Evolutionary conservation across 2,888 invertebrate species (phyloP), one percentile per base, ranked within the genome.

Genomic region (Thymelicus lineola): DNA sequence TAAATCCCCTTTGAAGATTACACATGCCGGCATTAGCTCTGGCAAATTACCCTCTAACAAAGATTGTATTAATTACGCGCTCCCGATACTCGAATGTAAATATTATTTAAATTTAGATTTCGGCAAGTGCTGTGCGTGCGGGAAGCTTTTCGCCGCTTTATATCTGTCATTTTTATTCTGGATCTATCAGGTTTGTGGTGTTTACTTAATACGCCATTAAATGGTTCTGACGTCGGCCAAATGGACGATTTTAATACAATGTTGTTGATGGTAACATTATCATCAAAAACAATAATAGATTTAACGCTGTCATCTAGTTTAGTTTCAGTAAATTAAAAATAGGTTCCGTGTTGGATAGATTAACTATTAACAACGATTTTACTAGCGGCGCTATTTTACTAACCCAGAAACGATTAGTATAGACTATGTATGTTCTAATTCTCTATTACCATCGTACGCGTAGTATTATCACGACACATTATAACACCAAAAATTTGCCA

Each of bases 1-100:
- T 91, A 93, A 93, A 93, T 93, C 93, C 88, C 89, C 93, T 93
- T 93, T 93, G 93, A 93, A 93, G 93, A 93, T 93, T 93, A 93
- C 89, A 91, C 69, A 69, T 86, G 88, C 92, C 85, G 85, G 91
- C 89, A 92, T 93, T 93, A 93, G 93, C 90, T 91, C 93, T 93
- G 92, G 93, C 93, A 92, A 93, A 93, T 93, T 93, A 93, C 91
- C 88, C 90, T 91, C 90, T 91, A 91, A 92, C 93, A 93, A 93
- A 92, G 93, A 93, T 93, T 93, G 93, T 93, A 93, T 93, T 93
- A 93, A 93, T 93, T 93, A 93, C 92, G 88, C 88, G 91, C 84
- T 91, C 92, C 86, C 91, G 88, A 93, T 93, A 89, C 90, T 81
- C 83, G 81, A 88, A 86, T 88, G 92, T 93, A 93, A 93, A 93